These are phyloP conservation scores for Astreopora myriophthalma DNA, from an alignment of 64 coral and sea anemone genomes.

Conservation along the genomic window DNA sequence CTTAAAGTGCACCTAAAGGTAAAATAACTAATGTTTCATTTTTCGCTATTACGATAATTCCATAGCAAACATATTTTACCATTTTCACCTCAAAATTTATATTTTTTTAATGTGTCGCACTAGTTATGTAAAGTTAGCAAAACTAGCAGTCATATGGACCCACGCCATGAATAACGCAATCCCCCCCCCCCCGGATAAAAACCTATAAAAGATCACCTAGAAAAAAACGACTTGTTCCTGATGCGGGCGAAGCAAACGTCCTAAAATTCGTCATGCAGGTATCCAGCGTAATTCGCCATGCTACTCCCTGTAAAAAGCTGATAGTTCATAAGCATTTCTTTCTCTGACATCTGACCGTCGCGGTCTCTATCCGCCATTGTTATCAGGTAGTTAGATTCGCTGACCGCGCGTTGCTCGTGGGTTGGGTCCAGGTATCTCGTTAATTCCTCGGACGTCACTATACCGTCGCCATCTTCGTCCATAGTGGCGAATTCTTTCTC, in stretches of 20 bases:
- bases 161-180: too few species aligned
- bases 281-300: conserved; percentile 70
- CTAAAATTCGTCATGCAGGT: conserved; percentile 95
- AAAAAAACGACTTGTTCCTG: background rate
- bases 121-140: too few species aligned
- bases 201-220: background rate
- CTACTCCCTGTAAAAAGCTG: conserved; percentile 93
- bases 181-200: too few species aligned
- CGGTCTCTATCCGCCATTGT: conserved; percentile 72
- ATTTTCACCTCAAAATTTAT: too few species aligned
- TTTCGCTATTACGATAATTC: too few species aligned
- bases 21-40: too few species aligned
- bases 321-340: conserved; percentile 91
- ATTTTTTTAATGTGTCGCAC: too few species aligned
- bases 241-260: background rate
- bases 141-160: too few species aligned
- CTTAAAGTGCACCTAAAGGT: too few species aligned
- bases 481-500: conserved; percentile 81
- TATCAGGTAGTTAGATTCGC: conserved; percentile 84
- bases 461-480: conserved; percentile 76
- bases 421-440: conserved; percentile 77
- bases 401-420: conserved; percentile 85
- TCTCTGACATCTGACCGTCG: conserved; percentile 74
- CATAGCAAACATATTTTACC: too few species aligned
- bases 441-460: conserved; percentile 74